A percentile compares a stretch with the other conserved stretches of the same genome.
Conservation (phyloP, 2,888 invertebrate species). For the Tinea trinotella region DNA sequence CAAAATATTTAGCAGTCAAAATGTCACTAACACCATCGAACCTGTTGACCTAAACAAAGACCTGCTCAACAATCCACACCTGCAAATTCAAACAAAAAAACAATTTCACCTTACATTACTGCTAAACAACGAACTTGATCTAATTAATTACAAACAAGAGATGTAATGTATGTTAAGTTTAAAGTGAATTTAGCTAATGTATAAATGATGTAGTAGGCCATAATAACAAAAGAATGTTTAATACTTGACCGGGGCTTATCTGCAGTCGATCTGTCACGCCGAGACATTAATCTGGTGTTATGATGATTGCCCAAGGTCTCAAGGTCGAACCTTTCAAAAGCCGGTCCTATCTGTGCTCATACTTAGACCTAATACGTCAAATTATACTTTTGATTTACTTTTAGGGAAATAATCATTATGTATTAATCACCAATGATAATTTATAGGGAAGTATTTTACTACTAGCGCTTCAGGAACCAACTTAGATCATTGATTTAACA, state of each 20-base stretch:
- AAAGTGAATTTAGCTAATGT: not conserved
- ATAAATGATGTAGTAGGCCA: not conserved
- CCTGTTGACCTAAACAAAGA: constrained; percentile 12
- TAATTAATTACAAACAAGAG: not conserved
- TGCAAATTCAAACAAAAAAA: not conserved
- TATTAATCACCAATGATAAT: too few species aligned
- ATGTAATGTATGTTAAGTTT: not conserved
- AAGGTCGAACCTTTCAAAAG: constrained; percentile 20
- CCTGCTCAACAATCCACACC: not conserved
- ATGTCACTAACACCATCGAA: constrained; percentile 6
- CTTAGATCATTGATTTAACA: too few species aligned
- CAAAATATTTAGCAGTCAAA: constrained; percentile 5
- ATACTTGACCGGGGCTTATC: constrained; percentile 18
- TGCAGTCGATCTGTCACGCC: constrained; percentile 18
- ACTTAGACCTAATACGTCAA: not conserved
- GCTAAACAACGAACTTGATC: too few species aligned
- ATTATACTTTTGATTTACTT: too few species aligned
- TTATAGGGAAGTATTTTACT: too few species aligned
- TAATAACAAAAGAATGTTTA: constrained; percentile 10
- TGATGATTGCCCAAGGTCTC: constrained; percentile 41
- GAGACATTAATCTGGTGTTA: constrained; percentile 20
- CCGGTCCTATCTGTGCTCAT: constrained; percentile 6
- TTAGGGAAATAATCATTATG: too few species aligned
- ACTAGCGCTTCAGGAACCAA: too few species aligned
- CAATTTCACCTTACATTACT: not conserved